These are phyloP conservation scores for Drosophila histrio DNA, from an alignment of 2,888 invertebrate genomes.

Conservation along the genomic window DNA sequence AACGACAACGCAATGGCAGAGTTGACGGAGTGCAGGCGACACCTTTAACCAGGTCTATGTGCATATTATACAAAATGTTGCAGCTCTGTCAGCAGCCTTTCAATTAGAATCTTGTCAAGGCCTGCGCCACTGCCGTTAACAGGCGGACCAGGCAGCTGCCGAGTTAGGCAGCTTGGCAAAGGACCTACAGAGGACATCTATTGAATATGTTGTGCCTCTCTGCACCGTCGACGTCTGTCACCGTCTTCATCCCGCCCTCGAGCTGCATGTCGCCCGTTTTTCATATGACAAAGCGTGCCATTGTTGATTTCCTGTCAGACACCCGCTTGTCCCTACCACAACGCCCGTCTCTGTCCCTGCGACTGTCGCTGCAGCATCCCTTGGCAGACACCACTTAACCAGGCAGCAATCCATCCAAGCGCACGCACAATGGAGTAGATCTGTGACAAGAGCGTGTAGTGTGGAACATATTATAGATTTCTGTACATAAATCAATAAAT, in stretches of 20 bases:
- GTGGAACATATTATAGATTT: not conserved
- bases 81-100: slow-evolving; percentile 45
- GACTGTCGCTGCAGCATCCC: slow-evolving; percentile 13
- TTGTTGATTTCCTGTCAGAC: slow-evolving; percentile 57
- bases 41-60: slow-evolving; percentile 39
- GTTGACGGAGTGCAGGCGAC: slow-evolving; percentile 29
- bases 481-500: not conserved
- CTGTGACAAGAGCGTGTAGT: not conserved
- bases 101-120: slow-evolving; percentile 63
- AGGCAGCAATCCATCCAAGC: slow-evolving; percentile 20
- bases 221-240: not conserved
- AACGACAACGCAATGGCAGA: not conserved
- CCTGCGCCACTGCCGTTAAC: slow-evolving; percentile 33
- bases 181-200: slow-evolving; percentile 31
- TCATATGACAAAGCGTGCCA: slow-evolving; percentile 62
- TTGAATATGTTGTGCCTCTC: slow-evolving; percentile 31
- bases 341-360: not conserved
- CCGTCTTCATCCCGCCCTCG: not conserved
- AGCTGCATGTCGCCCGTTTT: slow-evolving; percentile 47
- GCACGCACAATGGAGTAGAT: slow-evolving; percentile 25
- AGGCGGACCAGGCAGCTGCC: slow-evolving; percentile 2
- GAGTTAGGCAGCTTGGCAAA: not conserved
- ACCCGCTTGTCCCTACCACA: not conserved
- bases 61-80: slow-evolving; percentile 48
- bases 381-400: slow-evolving; percentile 46